Evolutionary conservation across 2,113 vertebrate genomes (phyloP), one percentile per base, ranked within the genome.

Genomic region (mouse (Mus musculus)): DNA sequence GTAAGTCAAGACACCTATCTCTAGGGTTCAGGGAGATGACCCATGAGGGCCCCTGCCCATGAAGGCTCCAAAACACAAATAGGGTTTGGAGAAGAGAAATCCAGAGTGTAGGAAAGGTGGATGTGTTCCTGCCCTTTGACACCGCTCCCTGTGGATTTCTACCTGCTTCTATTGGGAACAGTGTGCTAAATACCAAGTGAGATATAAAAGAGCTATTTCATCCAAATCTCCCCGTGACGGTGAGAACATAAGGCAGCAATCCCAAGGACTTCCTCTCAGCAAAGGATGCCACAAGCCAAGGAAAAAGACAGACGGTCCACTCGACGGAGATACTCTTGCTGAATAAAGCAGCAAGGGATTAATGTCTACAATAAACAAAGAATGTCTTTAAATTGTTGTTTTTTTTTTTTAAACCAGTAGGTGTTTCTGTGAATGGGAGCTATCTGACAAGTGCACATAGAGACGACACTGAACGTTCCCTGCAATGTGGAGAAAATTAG

Each of bases 231-330:
- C 2, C 0, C 8, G 33, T 0, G 9, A 61, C 65, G 12, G 24
- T 4, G 65, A 84, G 49, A 76, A 5, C 90, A 77, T 24, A 92
- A 89, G 75, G 96, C 11, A n/a, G 78, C 8, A 42, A 30, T 88
- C 76, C 56, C 42, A 39, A 93, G 81, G 69, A 73, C 52, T 89
- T 89, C 85, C 10, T 1, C 49, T 81, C 81, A 28, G 2, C n/a
- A 28, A 88, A 81, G 78, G 78, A 63, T n/a, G 72, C 39, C 77
- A 46, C 36, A 54, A 94, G 71, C 80, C 52, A 84, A 39, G 54
- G 22, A 54, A 65, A 75, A 84, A 56, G 61, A 90, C 94, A 97
- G 95, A 94, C 71, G 85, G 91, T 20, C 91, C 65, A 24, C 93
- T 86, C 67, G 24, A 9, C 67, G 54, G 73, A 90, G 95, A 14